phyloP scores from a whole-genome alignment of 2,888 invertebrate genomes.

The Rhingia rostrata region DNA sequence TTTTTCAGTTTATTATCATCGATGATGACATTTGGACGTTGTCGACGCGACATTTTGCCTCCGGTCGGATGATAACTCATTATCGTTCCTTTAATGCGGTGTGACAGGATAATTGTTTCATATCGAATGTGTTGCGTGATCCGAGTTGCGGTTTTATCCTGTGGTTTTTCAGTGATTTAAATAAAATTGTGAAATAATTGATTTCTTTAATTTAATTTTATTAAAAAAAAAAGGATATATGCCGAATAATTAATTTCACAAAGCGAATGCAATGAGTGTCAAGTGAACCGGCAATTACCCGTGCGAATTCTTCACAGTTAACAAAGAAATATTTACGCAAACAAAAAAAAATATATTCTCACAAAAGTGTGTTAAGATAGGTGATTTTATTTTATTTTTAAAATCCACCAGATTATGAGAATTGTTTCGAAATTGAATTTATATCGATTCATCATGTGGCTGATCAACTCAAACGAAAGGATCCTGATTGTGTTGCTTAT shows the following conservation, averaged over 20 bases:
- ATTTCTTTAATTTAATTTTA: constrained; percentile 10
- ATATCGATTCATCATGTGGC: constrained; percentile 75
- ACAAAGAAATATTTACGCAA: neutral
- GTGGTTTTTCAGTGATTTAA: neutral
- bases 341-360: neutral
- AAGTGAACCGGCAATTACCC: neutral
- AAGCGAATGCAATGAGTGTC: neutral
- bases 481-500: constrained; percentile 79
- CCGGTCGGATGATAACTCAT: constrained; percentile 70
- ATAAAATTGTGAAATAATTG: neutral
- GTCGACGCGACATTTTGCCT: constrained; percentile 73
- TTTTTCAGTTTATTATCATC: constrained; percentile 79
- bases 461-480: constrained; percentile 78
- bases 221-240: neutral
- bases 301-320: too few relatives aligned
- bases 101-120: constrained; percentile 57
- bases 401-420: constrained; percentile 58
- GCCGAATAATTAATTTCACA: neutral
- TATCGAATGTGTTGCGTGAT: constrained; percentile 3
- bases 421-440: constrained; percentile 76
- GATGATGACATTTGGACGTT: constrained; percentile 79
- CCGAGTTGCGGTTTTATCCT: constrained; percentile 7
- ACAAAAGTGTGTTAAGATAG: neutral
- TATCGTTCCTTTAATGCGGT: constrained; percentile 61
- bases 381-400: neutral